phyloP scores from a whole-genome alignment of 23 tunicate genomes.

The Botrylloides violaceus region DNA sequence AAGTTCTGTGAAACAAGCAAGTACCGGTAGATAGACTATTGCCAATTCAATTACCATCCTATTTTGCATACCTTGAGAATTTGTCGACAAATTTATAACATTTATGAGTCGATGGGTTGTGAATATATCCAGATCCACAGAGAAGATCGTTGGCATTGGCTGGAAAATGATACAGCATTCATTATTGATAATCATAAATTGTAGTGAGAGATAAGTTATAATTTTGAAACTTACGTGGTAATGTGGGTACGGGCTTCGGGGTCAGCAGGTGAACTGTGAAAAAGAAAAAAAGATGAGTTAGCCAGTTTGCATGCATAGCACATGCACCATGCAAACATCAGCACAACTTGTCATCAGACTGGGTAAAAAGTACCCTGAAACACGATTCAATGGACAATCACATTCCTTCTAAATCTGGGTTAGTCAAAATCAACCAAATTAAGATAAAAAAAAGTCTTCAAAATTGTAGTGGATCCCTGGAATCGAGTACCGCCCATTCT shows the following conservation, averaged over 20 bases:
- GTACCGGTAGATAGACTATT: neutral
- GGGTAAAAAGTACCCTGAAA: no score
- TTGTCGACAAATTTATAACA: conserved; percentile 63
- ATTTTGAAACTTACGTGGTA: conserved; percentile 33
- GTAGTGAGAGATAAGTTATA: neutral
- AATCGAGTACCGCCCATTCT: no score
- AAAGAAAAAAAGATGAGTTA: no score
- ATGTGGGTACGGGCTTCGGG: conserved; percentile 24
- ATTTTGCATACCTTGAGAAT: conserved; percentile 28
- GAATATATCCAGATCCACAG: conserved; percentile 48
- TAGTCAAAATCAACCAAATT: no score
- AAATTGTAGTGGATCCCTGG: no score
- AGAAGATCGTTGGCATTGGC: conserved; percentile 30
- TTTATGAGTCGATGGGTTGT: conserved; percentile 36
- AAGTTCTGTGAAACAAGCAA: conserved; percentile 30
- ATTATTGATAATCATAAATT: no score
- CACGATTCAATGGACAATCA: no score
- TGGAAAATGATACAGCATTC: neutral
- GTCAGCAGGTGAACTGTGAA: neutral
- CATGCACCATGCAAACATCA: no score
- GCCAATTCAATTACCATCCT: neutral
- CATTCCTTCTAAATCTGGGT: no score
- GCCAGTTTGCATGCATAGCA: no score
- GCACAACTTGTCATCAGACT: no score
- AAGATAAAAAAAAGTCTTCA: no score